Evolutionary conservation across 2,888 invertebrate species (phyloP).

Genomic region (Rutpela maculata): DNA sequence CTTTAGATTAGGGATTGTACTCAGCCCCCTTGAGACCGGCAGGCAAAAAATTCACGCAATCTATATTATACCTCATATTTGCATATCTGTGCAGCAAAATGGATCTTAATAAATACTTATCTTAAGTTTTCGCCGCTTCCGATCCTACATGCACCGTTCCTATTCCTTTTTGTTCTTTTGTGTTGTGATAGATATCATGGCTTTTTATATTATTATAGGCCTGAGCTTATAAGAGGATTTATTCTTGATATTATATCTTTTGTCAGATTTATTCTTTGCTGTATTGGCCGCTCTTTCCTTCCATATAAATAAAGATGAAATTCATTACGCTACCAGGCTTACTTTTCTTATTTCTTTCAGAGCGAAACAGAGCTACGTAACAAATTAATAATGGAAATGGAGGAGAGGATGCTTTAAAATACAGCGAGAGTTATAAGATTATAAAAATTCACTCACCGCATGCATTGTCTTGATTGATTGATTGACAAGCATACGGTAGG

Average conservation of each 20-base stretch:
- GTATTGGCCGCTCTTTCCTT: slow-evolving; percentile 12
- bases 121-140: slow-evolving; percentile 58
- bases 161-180: slow-evolving; percentile 59
- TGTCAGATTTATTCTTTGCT: slow-evolving; percentile 44
- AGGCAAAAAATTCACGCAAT: slow-evolving; percentile 67
- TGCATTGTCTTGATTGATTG: too few relatives aligned
- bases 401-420: background rate
- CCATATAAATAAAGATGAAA: slow-evolving; percentile 13
- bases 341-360: background rate
- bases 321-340: slow-evolving; percentile 21
- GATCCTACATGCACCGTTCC: slow-evolving; percentile 44
- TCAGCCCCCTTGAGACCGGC: slow-evolving; percentile 63
- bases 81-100: slow-evolving; percentile 69
- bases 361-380: background rate
- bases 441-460: too few relatives aligned
- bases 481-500: too few relatives aligned
- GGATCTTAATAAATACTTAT: slow-evolving; percentile 71
- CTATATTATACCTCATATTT: slow-evolving; percentile 71
- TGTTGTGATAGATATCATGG: slow-evolving; percentile 48
- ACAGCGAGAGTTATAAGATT: too few relatives aligned
- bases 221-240: slow-evolving; percentile 50
- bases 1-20: slow-evolving; percentile 67
- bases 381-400: background rate
- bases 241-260: slow-evolving; percentile 40
- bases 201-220: slow-evolving; percentile 43